Evolutionary conservation across 2,797 vertebrate species (phyloP).

Genomic region (Phrynocephalus vlangalii): DNA sequence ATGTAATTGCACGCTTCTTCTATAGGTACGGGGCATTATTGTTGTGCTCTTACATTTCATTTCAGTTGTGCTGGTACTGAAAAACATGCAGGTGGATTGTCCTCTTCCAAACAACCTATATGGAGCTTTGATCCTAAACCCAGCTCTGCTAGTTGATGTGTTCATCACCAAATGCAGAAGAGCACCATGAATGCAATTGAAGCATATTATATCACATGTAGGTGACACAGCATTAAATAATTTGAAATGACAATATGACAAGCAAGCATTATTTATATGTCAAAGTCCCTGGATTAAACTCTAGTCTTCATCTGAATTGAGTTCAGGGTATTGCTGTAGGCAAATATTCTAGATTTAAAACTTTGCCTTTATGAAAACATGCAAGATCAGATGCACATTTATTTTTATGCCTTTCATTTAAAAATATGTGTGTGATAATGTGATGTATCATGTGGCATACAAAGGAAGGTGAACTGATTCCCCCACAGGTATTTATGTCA

Average conservation of each 20-base stretch:
- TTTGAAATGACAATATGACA: conserved; percentile 21
- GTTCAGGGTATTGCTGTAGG: not conserved
- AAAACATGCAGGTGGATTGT: not conserved
- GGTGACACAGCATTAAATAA: conserved; percentile 3
- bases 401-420: not conserved
- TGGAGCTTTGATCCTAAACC: not conserved
- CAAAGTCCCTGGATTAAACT: conserved; percentile 14
- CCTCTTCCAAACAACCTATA: not conserved
- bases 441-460: not conserved
- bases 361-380: not conserved
- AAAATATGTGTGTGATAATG: not conserved
- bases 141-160: not conserved
- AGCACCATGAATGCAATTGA: not conserved
- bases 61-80: not conserved
- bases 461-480: not conserved
- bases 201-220: rapidly evolving
- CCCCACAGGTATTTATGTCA: not conserved
- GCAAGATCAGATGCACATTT: conserved; percentile 7
- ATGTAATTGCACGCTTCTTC: too few relatives aligned
- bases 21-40: not conserved
- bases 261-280: conserved; percentile 23
- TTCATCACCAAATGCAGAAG: not conserved
- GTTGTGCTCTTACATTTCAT: not conserved
- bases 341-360: conserved; percentile 4
- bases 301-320: not conserved